Evolutionary conservation across 2,888 invertebrate species (phyloP).

Genomic region (Hesperia comma): DNA sequence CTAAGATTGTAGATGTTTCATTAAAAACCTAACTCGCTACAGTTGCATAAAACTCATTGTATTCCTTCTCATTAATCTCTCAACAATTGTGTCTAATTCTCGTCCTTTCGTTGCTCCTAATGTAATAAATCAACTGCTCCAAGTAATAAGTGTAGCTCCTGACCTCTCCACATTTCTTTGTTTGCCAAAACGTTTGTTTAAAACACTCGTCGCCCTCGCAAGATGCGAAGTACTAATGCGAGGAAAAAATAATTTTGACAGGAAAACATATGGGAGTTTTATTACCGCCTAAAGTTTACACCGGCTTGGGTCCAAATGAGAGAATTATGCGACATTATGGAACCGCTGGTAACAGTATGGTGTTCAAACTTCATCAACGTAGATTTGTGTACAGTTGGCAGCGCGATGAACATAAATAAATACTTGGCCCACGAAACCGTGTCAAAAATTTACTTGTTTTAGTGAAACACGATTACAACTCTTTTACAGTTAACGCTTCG

Average conservation of each 20-base stretch:
- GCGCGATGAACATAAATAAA: too few relatives aligned
- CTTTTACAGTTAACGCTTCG: too few relatives aligned
- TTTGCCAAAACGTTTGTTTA: slow-evolving; percentile 46
- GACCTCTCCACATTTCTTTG: slow-evolving; percentile 46
- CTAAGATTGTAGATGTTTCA: slow-evolving; percentile 3
- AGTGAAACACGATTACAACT: too few relatives aligned
- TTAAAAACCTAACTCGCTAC: slow-evolving; percentile 55
- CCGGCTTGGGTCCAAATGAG: background rate
- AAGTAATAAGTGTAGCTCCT: slow-evolving; percentile 27
- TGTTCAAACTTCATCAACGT: too few relatives aligned
- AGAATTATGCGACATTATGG: background rate
- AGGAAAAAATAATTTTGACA: slow-evolving; percentile 21
- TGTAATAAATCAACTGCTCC: slow-evolving; percentile 63
- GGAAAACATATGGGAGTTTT: slow-evolving; percentile 27
- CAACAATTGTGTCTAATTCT: slow-evolving; percentile 72
- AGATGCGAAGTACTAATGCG: slow-evolving; percentile 5
- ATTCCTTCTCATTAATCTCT: slow-evolving; percentile 69
- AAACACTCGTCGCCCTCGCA: slow-evolving; percentile 32
- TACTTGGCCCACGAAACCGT: too few relatives aligned
- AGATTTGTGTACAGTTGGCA: too few relatives aligned
- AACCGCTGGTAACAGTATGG: too few relatives aligned
- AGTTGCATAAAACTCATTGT: slow-evolving; percentile 65
- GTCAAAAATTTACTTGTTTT: too few relatives aligned
- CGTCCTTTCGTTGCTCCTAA: slow-evolving; percentile 54
- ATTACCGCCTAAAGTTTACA: slow-evolving; percentile 23